Conservation (phyloP, 1,140 invertebrate species). For the Caenorhabditis latens region DNA sequence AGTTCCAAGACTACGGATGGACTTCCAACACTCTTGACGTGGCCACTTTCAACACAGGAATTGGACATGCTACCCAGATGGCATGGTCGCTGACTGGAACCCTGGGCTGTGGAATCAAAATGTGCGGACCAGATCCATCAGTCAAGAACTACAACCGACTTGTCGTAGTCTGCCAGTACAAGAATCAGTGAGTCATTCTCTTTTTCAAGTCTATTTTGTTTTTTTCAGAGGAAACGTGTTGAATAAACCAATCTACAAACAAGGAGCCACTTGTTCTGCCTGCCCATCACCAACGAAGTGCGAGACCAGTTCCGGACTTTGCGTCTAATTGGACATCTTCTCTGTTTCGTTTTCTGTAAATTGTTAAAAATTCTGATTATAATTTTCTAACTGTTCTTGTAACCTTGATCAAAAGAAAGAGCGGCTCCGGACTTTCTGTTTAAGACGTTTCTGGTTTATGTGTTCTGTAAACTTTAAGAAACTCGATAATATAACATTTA, state of each 20-base stretch:
- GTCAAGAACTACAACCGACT: background rate
- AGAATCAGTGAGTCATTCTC: background rate
- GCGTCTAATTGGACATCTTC: background rate
- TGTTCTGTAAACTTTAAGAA: background rate
- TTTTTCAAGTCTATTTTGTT: background rate
- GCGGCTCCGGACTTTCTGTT: too few relatives aligned
- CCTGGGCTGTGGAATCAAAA: slow-evolving; percentile 47
- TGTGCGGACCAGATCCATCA: background rate
- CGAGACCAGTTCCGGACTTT: background rate
- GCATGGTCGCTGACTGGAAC: slow-evolving; percentile 10
- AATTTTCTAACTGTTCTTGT: background rate
- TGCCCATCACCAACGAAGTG: background rate
- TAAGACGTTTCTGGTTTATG: background rate
- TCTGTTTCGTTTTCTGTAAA: background rate
- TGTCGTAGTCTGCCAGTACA: slow-evolving; percentile 42
- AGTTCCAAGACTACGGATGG: slow-evolving; percentile 58
- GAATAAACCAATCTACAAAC: background rate
- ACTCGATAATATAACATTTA: background rate
- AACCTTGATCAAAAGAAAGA: too few relatives aligned
- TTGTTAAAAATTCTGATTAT: background rate
- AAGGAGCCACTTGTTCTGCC: background rate
- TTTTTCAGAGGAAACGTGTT: background rate
- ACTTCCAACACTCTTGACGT: background rate
- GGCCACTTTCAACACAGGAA: background rate
- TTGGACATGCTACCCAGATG: slow-evolving; percentile 60